Percentiles rank a stretch among this genome's conserved stretches.
Evolutionary conservation across 2,113 vertebrate species (phyloP).

Genomic region (Solenodon paradoxus): DNA sequence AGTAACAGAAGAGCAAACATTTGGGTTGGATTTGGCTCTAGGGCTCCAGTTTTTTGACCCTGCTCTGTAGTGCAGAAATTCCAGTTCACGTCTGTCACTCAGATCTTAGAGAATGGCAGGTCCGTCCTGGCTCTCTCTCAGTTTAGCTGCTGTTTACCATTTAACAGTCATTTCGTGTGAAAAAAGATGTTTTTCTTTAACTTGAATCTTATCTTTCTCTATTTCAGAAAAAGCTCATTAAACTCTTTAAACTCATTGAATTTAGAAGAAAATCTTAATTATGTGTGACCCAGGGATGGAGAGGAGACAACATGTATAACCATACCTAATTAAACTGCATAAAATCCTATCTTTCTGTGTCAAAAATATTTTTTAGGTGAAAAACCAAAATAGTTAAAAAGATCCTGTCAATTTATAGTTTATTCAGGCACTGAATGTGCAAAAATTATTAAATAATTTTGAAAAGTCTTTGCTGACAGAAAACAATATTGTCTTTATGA

Average conservation of each 20-base stretch:
- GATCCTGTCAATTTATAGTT: not conserved
- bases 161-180: not conserved
- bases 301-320: not conserved
- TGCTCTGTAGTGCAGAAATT: not conserved
- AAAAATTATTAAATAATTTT: not conserved
- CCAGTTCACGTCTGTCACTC: not conserved
- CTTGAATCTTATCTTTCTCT: not conserved
- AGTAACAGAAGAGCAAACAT: not conserved
- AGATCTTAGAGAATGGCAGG: not conserved
- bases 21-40: not conserved
- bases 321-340: not conserved
- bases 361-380: not conserved
- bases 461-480: not conserved
- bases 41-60: not conserved
- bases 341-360: not conserved
- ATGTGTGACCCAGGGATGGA: not conserved
- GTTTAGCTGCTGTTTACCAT: not conserved
- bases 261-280: conserved; percentile 9
- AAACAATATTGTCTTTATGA: not conserved
- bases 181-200: not conserved
- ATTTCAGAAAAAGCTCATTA: not conserved
- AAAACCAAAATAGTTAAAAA: not conserved
- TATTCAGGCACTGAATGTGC: not conserved
- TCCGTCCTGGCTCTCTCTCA: not conserved
- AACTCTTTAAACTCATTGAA: conserved; percentile 2